phyloP scores from a whole-genome alignment of 2,797 vertebrate species.

The Ctenopoma multispine region DNA sequence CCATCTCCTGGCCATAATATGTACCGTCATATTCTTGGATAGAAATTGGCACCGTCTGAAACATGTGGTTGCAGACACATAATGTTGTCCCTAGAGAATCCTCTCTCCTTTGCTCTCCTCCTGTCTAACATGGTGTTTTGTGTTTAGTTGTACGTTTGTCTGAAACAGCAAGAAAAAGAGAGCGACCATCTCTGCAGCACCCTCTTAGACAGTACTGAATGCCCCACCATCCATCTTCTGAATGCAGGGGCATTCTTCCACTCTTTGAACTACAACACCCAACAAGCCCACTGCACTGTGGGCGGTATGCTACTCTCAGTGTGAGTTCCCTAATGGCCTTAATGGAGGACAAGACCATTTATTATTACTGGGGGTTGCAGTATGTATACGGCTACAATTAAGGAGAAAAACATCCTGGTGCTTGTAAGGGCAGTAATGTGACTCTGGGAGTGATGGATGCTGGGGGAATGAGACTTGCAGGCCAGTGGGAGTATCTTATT shows the following conservation, averaged over 20 bases:
- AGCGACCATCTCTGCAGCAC: slow-evolving; percentile 13
- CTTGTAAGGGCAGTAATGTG: slow-evolving; percentile 85
- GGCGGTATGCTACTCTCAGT: slow-evolving; percentile 76
- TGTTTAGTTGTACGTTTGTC: slow-evolving; percentile 39
- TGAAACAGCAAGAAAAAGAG: slow-evolving; percentile 8
- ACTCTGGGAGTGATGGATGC: slow-evolving; percentile 83
- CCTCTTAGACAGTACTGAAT: slow-evolving; percentile 44
- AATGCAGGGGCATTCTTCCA: slow-evolving; percentile 60
- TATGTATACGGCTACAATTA: slow-evolving; percentile 85
- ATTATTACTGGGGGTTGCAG: slow-evolving; percentile 77
- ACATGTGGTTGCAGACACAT: slow-evolving; percentile 67
- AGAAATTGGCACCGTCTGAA: slow-evolving; percentile 43
- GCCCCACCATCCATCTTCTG: slow-evolving; percentile 64
- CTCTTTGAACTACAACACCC: slow-evolving; percentile 56
- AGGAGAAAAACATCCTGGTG: slow-evolving; percentile 82
- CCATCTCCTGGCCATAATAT: slow-evolving; percentile 78
- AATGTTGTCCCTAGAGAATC: slow-evolving; percentile 54
- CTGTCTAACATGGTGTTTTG: slow-evolving; percentile 39
- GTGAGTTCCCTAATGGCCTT: slow-evolving; percentile 82
- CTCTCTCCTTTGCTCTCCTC: slow-evolving; percentile 36
- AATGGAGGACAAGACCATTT: slow-evolving; percentile 84
- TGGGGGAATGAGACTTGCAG: slow-evolving; percentile 77
- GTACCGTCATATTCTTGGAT: slow-evolving; percentile 14
- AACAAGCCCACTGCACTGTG: slow-evolving; percentile 74
- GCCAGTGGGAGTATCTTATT: slow-evolving; percentile 84